These are phyloP conservation scores for Glomeris maerens DNA, from an alignment of 1,140 invertebrate genomes.

Conservation along the genomic window DNA sequence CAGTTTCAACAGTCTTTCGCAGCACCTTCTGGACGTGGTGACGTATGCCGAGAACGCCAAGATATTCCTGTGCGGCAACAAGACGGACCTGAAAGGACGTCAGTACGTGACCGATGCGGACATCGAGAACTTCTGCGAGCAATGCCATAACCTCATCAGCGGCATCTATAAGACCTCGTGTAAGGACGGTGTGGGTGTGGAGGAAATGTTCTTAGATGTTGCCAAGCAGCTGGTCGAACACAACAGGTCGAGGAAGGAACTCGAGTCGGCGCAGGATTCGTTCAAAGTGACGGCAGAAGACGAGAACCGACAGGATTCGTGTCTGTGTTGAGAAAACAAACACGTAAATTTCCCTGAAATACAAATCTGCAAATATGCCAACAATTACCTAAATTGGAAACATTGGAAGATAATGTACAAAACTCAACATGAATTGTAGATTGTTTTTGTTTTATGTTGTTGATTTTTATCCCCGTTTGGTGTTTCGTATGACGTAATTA, in stretches of 20 bases:
- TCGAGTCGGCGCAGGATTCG: conserved; percentile 24
- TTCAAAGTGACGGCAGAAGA: conserved; percentile 8
- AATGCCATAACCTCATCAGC: conserved; percentile 78
- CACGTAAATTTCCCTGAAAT: too few relatives aligned
- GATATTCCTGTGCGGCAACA: conserved; percentile 84
- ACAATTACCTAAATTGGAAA: too few relatives aligned
- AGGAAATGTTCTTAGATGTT: conserved; percentile 82
- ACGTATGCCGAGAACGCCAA: conserved; percentile 85
- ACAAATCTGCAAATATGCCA: too few relatives aligned
- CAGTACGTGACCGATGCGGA: conserved; percentile 68
- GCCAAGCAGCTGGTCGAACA: conserved; percentile 58
- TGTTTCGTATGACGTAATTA: too few relatives aligned
- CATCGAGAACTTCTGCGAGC: conserved; percentile 81
- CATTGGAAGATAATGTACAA: too few relatives aligned
- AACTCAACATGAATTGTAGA: too few relatives aligned
- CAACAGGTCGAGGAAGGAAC: conserved; percentile 61
- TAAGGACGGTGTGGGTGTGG: conserved; percentile 68
- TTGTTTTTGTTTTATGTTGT: too few relatives aligned
- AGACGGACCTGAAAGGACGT: conserved; percentile 56
- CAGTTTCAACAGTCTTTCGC: conserved; percentile 78
- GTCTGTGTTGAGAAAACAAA: conserved; percentile 6
- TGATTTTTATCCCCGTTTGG: too few relatives aligned
- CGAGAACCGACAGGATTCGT: background rate
- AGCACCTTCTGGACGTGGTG: conserved; percentile 77
- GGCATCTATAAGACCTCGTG: conserved; percentile 81